Evolutionary conservation across 2,888 invertebrate genomes (phyloP), one percentile per base, ranked within the genome.

Genomic region (Brenthis daphne): DNA sequence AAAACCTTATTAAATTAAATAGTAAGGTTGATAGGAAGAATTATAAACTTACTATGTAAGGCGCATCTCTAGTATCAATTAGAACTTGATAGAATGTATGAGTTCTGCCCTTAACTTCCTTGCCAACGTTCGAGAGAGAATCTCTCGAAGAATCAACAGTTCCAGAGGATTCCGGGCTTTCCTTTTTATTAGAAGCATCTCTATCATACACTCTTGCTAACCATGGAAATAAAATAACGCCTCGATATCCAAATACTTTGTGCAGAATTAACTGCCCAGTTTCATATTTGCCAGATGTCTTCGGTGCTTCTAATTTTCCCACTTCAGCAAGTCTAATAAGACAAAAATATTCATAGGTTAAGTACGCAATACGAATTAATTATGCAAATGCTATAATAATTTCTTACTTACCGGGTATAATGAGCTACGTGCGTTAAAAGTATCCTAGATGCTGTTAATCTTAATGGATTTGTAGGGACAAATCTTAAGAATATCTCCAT

Each of bases 61-160:
- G 98, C 82, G 98, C 98, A 93, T 99, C 99, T 82, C 99, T 94
- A 71, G 98, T 97, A 88, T 99, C 99, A 77, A 99, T 99, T 55
- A 99, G 94, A 55, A 99, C 99, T 94, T 99, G 99, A 88, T 99
- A 99, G 87, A 98, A 99, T 53, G 98, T 97, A 81, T 98, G 98
- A 8, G 97, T 97, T 83, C 96, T 94, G 58, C 98, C 98, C 87
- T 98, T 97, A 12, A 97, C 97, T 90, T 98, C 98, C 84, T 97
- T 97, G 47, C 96, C 95, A 16, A 95, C 96, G 75, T 86, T 92
- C 13, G 93, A 90, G 61, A 91, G 76, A 64, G 87, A 84, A 76
- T 92, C 92, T 55, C 85, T 87, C 24, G 87, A 79, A 14, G 80
- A 75, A 47, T 89, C 89, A 3, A 81, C 56, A n/a, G 79, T 65